Evolutionary conservation across 1,140 invertebrate genomes (phyloP).

Genomic region (Trachelipus rathkii): DNA sequence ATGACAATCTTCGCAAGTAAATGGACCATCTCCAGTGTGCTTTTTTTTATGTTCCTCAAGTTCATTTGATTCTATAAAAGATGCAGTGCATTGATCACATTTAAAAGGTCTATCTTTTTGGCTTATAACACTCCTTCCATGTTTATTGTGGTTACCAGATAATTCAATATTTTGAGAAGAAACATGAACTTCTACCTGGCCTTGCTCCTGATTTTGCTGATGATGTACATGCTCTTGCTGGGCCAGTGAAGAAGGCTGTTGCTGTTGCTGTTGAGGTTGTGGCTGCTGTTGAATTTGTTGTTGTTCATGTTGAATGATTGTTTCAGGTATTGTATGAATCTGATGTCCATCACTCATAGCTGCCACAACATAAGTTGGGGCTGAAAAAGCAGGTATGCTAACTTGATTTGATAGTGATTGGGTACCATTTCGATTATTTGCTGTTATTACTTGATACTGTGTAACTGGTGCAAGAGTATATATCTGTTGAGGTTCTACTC

Average conservation of each 20-base stretch:
- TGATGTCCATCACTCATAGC: neutral
- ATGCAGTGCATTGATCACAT: slow-evolving; percentile 42
- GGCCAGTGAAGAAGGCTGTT: slow-evolving; percentile 6
- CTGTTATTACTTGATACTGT: neutral
- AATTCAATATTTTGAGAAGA: neutral
- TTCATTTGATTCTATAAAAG: slow-evolving; percentile 40
- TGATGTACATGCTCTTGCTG: slow-evolving; percentile 24
- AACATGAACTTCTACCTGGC: neutral
- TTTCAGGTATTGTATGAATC: neutral
- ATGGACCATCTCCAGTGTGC: slow-evolving; percentile 42
- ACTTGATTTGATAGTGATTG: neutral
- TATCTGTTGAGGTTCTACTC: neutral
- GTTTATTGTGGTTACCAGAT: neutral
- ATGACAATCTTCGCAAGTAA: slow-evolving; percentile 44
- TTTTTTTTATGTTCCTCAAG: slow-evolving; percentile 41
- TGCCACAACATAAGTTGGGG: neutral
- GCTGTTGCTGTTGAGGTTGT: neutral
- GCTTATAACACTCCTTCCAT: neutral
- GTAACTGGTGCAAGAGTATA: slow-evolving; percentile 3
- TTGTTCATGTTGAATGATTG: neutral
- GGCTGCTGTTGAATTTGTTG: neutral
- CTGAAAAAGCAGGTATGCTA: neutral
- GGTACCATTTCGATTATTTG: neutral
- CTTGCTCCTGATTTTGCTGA: slow-evolving; percentile 23
- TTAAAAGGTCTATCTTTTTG: slow-evolving; percentile 41